Evolutionary conservation across 2,888 invertebrate genomes (phyloP), one percentile per base, ranked within the genome.

Genomic region (Mesochorus sp.): DNA sequence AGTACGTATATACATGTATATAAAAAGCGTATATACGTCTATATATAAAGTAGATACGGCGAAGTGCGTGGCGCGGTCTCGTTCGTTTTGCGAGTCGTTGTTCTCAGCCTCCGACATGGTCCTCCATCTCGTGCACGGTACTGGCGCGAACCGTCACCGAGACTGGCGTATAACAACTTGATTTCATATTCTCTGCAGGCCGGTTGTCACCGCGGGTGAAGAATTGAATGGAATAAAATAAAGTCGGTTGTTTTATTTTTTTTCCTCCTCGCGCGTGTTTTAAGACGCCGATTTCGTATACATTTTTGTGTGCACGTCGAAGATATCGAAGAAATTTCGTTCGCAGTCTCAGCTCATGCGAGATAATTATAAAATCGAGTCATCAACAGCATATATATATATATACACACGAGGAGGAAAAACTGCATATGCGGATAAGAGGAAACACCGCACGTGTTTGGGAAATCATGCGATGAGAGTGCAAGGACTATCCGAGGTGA

Each of bases 151-250:
- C 47, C 61, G 34, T 61, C 67, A 67, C 57, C 64, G 72, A 47
- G 70, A 59, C 42, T 74, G 24, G 39, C 10, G 47, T 47, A 61
- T 87, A 88, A 87, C 89, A 87, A 88, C 87, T 89, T 84, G 87
- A 89, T 89, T 89, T 84, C 87, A 88, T 88, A 89, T 89, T 89
- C 89, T 82, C 81, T 42, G 53, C 66, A 61, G 81, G 82, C 82
- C 80, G 85, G 80, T 86, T 86, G 85, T 87, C 86, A 86, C 83
- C 82, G n/a, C n/a, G 39, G 81, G 85, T 87, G 87, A 88, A 86
- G 85, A 88, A 89, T 88, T 87, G 87, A 88, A 88, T 87, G 86
- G 87, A 87, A 88, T 89, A 86, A 88, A 88, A 88, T 89, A 87
- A 89, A 87, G 83, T 82, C 81, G 55, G 80, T 82, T 83, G 82